Percentiles rank a stretch among this genome's conserved stretches.
Evolutionary conservation across 2,797 vertebrate species (phyloP).

Genomic region (Gallinago stenura): DNA sequence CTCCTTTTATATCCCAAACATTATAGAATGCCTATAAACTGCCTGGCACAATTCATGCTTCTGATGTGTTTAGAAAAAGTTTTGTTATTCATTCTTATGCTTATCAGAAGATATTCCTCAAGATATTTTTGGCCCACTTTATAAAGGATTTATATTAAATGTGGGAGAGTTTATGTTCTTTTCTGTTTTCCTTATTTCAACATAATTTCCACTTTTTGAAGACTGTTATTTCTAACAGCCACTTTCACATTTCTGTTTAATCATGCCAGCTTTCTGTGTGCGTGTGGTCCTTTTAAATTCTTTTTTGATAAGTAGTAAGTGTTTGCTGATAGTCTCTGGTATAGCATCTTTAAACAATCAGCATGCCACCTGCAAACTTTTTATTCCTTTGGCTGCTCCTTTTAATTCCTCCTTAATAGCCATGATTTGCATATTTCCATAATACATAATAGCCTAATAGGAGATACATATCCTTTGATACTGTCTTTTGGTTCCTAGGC

Average conservation of each 20-base stretch:
- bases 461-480: conserved; percentile 5
- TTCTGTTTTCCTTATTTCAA: conserved; percentile 40
- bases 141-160: conserved; percentile 20
- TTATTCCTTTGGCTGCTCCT: conserved; percentile 26
- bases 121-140: conserved; percentile 44
- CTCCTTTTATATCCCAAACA: conserved; percentile 1
- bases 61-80: conserved; percentile 49
- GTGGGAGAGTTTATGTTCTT: neutral
- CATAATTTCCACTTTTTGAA: conserved; percentile 45
- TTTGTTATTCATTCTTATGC: conserved; percentile 11
- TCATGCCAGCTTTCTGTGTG: conserved; percentile 48
- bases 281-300: conserved; percentile 53
- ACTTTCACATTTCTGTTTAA: conserved; percentile 41
- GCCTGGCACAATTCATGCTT: conserved; percentile 21
- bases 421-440: conserved; percentile 41
- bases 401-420: conserved; percentile 46
- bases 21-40: conserved; percentile 33
- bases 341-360: conserved; percentile 3
- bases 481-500: conserved; percentile 15
- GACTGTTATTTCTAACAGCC: conserved; percentile 1
- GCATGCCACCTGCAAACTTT: conserved; percentile 50
- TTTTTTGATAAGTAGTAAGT: conserved; percentile 23
- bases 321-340: conserved; percentile 23
- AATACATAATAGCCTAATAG: neutral
- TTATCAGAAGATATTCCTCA: conserved; percentile 47